These are phyloP conservation scores for Ophion obscuratus DNA, from an alignment of 2,888 invertebrate genomes.

Conservation along the genomic window DNA sequence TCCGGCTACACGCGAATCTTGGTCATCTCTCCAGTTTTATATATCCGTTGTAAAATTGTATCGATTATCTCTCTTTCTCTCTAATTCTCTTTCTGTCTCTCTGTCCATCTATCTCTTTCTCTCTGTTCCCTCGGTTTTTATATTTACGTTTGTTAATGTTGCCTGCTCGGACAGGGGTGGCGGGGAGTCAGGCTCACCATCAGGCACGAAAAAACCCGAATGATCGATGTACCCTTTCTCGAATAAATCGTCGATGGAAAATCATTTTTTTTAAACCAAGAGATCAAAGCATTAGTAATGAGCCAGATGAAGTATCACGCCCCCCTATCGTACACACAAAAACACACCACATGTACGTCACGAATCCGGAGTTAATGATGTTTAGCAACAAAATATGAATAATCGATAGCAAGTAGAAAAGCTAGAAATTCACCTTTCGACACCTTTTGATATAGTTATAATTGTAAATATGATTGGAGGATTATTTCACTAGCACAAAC, in stretches of 20 bases:
- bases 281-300: conserved; percentile 20
- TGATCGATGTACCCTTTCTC: conserved; percentile 80
- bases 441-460: conserved; percentile 27
- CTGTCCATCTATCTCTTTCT: conserved; percentile 34
- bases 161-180: conserved; percentile 83
- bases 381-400: conserved; percentile 45
- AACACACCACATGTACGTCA: conserved; percentile 27
- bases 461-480: conserved; percentile 58
- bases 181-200: conserved; percentile 84
- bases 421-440: conserved; percentile 58
- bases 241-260: conserved; percentile 59
- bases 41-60: conserved; percentile 54
- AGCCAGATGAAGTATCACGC: conserved; percentile 33
- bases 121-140: conserved; percentile 67
- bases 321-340: conserved; percentile 31
- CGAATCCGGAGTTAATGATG: conserved; percentile 29
- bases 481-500: conserved; percentile 40
- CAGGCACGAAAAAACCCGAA: conserved; percentile 83
- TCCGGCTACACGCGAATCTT: conserved; percentile 55
- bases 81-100: conserved; percentile 27
- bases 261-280: not conserved
- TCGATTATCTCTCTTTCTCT: conserved; percentile 40
- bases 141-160: conserved; percentile 81
- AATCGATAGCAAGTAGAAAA: conserved; percentile 60
- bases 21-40: conserved; percentile 42